Conservation (phyloP, 2,888 invertebrate species). For the Drosophila borealis region DNA sequence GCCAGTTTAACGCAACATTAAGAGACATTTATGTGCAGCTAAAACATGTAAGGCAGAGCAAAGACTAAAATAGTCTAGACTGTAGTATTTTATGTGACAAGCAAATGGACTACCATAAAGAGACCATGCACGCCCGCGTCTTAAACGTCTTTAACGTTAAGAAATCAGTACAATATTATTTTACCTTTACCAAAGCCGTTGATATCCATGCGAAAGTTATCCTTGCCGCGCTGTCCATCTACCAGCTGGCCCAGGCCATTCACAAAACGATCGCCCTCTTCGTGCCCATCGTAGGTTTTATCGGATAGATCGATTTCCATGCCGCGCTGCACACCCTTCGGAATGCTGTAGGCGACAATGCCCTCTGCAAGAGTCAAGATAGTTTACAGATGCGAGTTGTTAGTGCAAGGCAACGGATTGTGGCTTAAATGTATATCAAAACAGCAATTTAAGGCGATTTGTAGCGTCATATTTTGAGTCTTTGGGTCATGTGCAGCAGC, state of each 20-base stretch:
- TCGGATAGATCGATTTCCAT: conserved; percentile 92
- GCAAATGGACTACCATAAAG: conserved; percentile 17
- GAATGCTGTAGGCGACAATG: conserved; percentile 91
- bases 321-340: conserved; percentile 89
- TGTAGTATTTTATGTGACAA: conserved; percentile 36
- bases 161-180: conserved; percentile 56
- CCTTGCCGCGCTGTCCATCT: conserved; percentile 90
- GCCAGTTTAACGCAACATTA: conserved; percentile 36
- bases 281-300: conserved; percentile 91
- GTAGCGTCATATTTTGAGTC: conserved; percentile 29
- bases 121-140: conserved; percentile 1
- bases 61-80: conserved; percentile 15
- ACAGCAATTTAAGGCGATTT: conserved; percentile 41
- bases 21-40: conserved; percentile 47
- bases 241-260: conserved; percentile 92
- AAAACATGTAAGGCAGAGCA: conserved; percentile 12
- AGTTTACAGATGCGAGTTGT: conserved; percentile 8
- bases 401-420: conserved; percentile 35
- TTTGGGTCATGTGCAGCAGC: conserved; percentile 2
- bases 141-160: neutral
- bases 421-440: conserved; percentile 9
- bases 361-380: conserved; percentile 87
- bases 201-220: conserved; percentile 89
- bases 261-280: conserved; percentile 87
- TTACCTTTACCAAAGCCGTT: conserved; percentile 89